phyloP scores from a whole-genome alignment of 2,113 vertebrate genomes.

The Indri indri region DNA sequence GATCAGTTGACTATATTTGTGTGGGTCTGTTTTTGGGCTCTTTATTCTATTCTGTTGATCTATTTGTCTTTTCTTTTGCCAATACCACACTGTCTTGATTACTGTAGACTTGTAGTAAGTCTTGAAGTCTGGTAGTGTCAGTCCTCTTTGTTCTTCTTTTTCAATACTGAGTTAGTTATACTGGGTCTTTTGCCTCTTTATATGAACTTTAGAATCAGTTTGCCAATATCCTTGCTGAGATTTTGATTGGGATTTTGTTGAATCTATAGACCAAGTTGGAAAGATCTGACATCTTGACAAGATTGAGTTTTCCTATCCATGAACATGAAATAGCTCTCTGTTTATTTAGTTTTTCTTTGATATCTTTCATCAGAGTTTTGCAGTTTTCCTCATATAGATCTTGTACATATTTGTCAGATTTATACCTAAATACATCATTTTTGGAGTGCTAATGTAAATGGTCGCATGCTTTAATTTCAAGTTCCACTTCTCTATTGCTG shows the following conservation, averaged over 20 bases:
- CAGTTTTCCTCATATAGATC: too few relatives aligned
- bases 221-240: background rate
- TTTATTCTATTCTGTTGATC: background rate
- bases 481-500: background rate
- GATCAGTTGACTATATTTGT: background rate
- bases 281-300: background rate
- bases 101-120: background rate
- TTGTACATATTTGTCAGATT: too few relatives aligned
- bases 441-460: background rate
- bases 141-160: background rate
- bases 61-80: background rate
- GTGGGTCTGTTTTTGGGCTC: background rate
- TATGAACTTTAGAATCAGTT: background rate
- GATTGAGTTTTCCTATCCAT: background rate
- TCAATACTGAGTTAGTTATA: background rate
- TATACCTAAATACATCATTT: background rate
- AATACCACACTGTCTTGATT: background rate
- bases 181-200: background rate
- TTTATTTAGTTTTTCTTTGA: too few relatives aligned
- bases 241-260: background rate
- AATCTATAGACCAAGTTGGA: background rate
- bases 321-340: background rate
- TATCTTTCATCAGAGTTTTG: too few relatives aligned
- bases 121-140: background rate
- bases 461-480: background rate